A percentile compares a stretch with the other conserved stretches of the same genome.
These are phyloP conservation scores for Microdon myrmicae DNA, from an alignment of 2,888 invertebrate species.

Conservation along the genomic window DNA sequence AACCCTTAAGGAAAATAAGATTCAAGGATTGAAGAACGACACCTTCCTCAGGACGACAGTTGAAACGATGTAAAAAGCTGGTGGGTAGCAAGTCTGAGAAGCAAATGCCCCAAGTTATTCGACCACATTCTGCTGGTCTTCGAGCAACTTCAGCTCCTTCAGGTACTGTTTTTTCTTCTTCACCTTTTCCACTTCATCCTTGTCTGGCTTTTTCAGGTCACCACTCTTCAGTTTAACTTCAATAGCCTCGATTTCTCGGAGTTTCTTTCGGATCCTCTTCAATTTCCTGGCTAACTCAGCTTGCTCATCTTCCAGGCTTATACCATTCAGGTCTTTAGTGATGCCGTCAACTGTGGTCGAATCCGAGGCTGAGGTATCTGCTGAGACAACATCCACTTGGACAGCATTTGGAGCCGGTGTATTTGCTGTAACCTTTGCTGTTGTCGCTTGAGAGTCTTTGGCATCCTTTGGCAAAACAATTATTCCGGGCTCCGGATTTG, in stretches of 20 bases:
- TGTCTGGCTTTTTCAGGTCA: constrained; percentile 81
- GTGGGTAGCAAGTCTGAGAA: constrained; percentile 21
- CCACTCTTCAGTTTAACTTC: constrained; percentile 85
- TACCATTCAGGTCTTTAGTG: constrained; percentile 68
- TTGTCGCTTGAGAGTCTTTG: constrained; percentile 61
- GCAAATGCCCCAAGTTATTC: constrained; percentile 15
- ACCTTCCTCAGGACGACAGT: too few relatives aligned
- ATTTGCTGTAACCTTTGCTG: constrained; percentile 65
- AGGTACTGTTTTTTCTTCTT: constrained; percentile 80
- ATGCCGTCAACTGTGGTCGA: constrained; percentile 29
- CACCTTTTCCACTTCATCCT: constrained; percentile 89
- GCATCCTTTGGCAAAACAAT: constrained; percentile 54
- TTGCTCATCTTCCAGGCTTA: constrained; percentile 61
- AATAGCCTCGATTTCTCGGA: constrained; percentile 89
- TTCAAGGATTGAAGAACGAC: too few relatives aligned
- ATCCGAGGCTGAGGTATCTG: constrained; percentile 4
- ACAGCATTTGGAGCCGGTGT: constrained; percentile 56
- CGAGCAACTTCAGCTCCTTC: constrained; percentile 81
- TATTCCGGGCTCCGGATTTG: constrained; percentile 54
- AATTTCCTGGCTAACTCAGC: constrained; percentile 81
- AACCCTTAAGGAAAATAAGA: too few relatives aligned
- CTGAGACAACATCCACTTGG: constrained; percentile 8
- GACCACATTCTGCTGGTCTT: constrained; percentile 58
- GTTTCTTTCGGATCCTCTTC: constrained; percentile 88
- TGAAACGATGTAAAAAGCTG: constrained; percentile 38